Percentiles rank a stretch among this genome's conserved stretches.
Evolutionary conservation across 1,140 invertebrate species (phyloP).

Genomic region (Papilio dardanus): DNA sequence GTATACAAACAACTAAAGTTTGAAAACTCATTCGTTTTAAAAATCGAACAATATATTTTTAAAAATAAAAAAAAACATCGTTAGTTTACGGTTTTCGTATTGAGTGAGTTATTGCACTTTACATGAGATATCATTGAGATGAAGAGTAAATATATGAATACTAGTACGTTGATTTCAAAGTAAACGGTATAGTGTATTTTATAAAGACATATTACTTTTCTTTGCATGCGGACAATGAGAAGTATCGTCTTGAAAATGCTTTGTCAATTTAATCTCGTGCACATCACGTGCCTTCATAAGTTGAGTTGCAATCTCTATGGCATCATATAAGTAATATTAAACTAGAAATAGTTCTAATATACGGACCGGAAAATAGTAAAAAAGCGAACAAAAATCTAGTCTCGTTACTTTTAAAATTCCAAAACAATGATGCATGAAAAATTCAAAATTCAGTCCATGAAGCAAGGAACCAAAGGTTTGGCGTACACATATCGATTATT

Average conservation of each 20-base stretch:
- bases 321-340: background rate
- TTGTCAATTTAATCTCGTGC: slow-evolving; percentile 18
- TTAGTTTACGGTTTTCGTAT: too few species aligned
- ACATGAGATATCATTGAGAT: background rate
- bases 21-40: background rate
- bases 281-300: background rate
- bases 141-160: background rate
- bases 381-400: too few species aligned
- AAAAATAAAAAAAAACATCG: too few species aligned
- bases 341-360: background rate
- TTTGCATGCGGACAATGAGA: background rate
- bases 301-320: background rate
- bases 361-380: too few species aligned
- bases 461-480: too few species aligned
- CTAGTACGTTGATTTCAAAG: background rate
- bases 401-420: too few species aligned
- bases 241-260: slow-evolving; percentile 3
- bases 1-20: background rate
- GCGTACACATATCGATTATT: too few species aligned
- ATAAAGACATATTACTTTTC: background rate
- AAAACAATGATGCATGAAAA: too few species aligned
- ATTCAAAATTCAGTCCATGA: too few species aligned
- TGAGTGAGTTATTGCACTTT: too few species aligned
- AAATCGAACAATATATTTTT: too few species aligned
- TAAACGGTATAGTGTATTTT: background rate